A percentile compares a stretch with the other conserved stretches of the same genome.
Evolutionary conservation across 2,888 invertebrate species (phyloP).

Genomic region (Microchrysa polita): DNA sequence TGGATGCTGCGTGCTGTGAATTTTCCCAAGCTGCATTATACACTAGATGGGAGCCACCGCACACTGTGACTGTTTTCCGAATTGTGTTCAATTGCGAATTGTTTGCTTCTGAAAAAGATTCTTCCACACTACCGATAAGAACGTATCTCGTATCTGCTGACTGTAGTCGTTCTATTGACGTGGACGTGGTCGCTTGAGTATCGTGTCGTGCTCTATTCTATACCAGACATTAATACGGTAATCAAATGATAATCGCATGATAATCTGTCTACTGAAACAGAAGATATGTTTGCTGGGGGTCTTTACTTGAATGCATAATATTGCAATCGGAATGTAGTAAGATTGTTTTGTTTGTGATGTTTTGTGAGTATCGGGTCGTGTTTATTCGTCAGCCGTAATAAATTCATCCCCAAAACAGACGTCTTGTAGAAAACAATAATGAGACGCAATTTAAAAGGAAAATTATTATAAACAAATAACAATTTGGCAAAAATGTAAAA

Average conservation of each 20-base stretch:
- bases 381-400: slow-evolving; percentile 9
- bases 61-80: background rate
- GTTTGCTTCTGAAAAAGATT: slow-evolving; percentile 18
- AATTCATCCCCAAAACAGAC: slow-evolving; percentile 17
- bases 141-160: background rate
- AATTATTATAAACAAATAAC: slow-evolving; percentile 24
- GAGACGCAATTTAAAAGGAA: slow-evolving; percentile 19
- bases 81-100: background rate
- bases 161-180: slow-evolving; percentile 30
- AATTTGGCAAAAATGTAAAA: background rate
- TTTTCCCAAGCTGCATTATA: slow-evolving; percentile 21
- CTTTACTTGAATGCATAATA: background rate
- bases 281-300: slow-evolving; percentile 6
- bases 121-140: background rate
- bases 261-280: background rate
- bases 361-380: slow-evolving; percentile 16
- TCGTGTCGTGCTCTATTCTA: background rate
- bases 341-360: slow-evolving; percentile 6
- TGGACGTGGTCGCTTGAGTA: slow-evolving; percentile 10
- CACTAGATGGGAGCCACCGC: slow-evolving; percentile 17
- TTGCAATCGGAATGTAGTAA: background rate
- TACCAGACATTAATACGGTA: background rate
- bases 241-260: slow-evolving; percentile 1
- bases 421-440: background rate
- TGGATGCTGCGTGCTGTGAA: slow-evolving; percentile 36